Evolutionary conservation across 2,113 vertebrate genomes (phyloP).

Genomic region (Campylomormyrus numenius): DNA sequence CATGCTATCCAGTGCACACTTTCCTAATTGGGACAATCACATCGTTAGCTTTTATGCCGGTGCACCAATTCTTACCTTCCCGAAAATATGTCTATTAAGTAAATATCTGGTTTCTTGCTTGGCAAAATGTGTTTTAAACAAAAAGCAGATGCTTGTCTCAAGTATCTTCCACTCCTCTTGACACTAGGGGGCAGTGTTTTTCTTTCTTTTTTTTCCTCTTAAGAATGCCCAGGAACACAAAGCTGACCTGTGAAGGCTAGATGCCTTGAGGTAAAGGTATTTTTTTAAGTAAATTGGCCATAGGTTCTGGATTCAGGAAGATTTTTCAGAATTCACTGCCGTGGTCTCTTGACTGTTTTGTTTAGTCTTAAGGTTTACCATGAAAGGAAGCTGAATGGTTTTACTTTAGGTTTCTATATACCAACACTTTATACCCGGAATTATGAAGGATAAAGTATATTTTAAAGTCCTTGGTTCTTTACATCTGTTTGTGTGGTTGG

Average conservation of each 20-base stretch:
- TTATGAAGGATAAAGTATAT: background rate
- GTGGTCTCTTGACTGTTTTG: background rate
- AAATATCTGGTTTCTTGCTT: background rate
- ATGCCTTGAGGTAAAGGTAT: background rate
- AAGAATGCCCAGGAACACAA: background rate
- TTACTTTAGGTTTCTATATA: background rate
- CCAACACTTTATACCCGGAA: background rate
- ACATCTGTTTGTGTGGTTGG: background rate
- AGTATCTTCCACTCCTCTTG: background rate
- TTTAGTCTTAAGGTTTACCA: background rate
- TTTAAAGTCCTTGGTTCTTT: background rate
- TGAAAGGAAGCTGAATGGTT: background rate
- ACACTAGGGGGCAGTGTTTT: slow-evolving; percentile 61
- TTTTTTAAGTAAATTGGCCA: background rate
- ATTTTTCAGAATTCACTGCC: background rate
- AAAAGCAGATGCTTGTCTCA: background rate
- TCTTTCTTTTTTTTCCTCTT: background rate
- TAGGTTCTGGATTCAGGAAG: background rate
- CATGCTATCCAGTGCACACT: background rate
- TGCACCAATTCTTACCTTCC: background rate
- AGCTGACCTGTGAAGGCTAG: background rate
- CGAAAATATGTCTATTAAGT: background rate
- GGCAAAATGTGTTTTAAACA: background rate
- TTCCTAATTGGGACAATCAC: background rate
- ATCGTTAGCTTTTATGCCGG: background rate